Evolutionary conservation across 2,797 vertebrate genomes (phyloP).

Genomic region (Enteromius mattozi): DNA sequence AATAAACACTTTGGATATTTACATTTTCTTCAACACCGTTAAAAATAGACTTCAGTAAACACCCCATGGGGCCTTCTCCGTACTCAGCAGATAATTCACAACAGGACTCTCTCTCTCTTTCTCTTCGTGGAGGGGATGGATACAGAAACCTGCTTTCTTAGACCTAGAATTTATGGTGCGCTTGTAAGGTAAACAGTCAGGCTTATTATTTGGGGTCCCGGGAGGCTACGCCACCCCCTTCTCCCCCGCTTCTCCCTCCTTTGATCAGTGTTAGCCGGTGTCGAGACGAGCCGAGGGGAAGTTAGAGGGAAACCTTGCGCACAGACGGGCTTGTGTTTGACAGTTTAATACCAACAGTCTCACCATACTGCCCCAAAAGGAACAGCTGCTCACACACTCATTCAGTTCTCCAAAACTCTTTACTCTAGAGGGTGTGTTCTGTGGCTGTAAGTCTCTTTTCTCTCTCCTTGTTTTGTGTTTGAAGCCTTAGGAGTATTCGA

Average conservation of each 20-base stretch:
- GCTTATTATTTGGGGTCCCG: slow-evolving; percentile 61
- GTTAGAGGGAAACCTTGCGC: slow-evolving; percentile 51
- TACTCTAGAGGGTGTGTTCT: slow-evolving; percentile 14
- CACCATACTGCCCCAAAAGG: slow-evolving; percentile 48
- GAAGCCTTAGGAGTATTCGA: slow-evolving; percentile 51
- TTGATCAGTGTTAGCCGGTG: slow-evolving; percentile 60
- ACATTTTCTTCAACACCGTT: not conserved
- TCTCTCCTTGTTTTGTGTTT: slow-evolving; percentile 22
- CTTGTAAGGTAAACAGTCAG: slow-evolving; percentile 61
- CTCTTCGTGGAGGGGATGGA: slow-evolving; percentile 26
- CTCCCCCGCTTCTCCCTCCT: slow-evolving; percentile 35
- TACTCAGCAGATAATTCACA: slow-evolving; percentile 34
- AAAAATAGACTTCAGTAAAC: slow-evolving; percentile 15
- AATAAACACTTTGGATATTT: slow-evolving; percentile 23
- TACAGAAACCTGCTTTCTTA: slow-evolving; percentile 49
- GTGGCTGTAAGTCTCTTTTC: slow-evolving; percentile 48
- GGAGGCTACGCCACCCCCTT: slow-evolving; percentile 36
- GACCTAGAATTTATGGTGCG: slow-evolving; percentile 55
- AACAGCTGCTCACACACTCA: slow-evolving; percentile 59
- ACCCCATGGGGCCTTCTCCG: slow-evolving; percentile 4
- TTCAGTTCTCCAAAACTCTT: slow-evolving; percentile 42
- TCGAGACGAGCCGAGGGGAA: slow-evolving; percentile 48
- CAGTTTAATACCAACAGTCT: slow-evolving; percentile 65
- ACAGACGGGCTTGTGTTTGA: slow-evolving; percentile 67
- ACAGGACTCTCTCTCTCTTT: not conserved